A percentile compares a stretch with the other conserved stretches of the same genome.
These are phyloP conservation scores for Himalopsyche phryganea DNA, from an alignment of 1,140 invertebrate genomes.

Conservation along the genomic window DNA sequence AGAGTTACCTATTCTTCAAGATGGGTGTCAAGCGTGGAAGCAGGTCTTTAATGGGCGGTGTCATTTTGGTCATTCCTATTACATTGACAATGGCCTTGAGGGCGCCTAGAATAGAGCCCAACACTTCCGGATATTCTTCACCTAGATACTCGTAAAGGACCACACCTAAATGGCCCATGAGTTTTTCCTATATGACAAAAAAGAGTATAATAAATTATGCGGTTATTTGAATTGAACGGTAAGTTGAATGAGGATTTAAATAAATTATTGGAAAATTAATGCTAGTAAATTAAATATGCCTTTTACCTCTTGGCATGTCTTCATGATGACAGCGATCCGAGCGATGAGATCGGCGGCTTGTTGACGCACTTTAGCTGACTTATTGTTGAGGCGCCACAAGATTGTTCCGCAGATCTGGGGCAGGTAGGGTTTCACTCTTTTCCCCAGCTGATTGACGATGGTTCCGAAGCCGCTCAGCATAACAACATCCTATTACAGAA, in stretches of 20 bases:
- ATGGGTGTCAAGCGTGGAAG: slow-evolving; percentile 96
- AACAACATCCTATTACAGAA: slow-evolving; percentile 80
- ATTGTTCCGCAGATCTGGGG: slow-evolving; percentile 99
- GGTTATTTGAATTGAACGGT: too few relatives aligned
- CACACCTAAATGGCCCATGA: slow-evolving; percentile 99
- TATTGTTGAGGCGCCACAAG: slow-evolving; percentile 98
- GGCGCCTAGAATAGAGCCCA: slow-evolving; percentile 97
- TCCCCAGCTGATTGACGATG: slow-evolving; percentile 96
- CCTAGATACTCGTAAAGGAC: slow-evolving; percentile 99
- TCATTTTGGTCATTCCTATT: slow-evolving; percentile 99
- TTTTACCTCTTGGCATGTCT: slow-evolving; percentile 92
- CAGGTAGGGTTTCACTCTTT: slow-evolving; percentile 96
- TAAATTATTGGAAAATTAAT: too few relatives aligned
- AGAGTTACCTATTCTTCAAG: slow-evolving; percentile 77
- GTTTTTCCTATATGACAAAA: slow-evolving; percentile 76
- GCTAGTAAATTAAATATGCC: too few relatives aligned
- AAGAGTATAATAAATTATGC: too few relatives aligned
- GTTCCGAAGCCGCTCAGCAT: slow-evolving; percentile 99
- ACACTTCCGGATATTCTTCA: slow-evolving; percentile 98
- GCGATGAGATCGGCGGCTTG: slow-evolving; percentile 99
- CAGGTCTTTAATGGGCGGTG: slow-evolving; percentile 98
- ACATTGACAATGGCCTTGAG: slow-evolving; percentile 99
- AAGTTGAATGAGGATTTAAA: too few relatives aligned
- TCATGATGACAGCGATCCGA: slow-evolving; percentile 98
- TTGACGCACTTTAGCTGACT: slow-evolving; percentile 98